Base-by-base conservation (phyloP, 1,140 invertebrate species). In the Nephila pilipes region DNA sequence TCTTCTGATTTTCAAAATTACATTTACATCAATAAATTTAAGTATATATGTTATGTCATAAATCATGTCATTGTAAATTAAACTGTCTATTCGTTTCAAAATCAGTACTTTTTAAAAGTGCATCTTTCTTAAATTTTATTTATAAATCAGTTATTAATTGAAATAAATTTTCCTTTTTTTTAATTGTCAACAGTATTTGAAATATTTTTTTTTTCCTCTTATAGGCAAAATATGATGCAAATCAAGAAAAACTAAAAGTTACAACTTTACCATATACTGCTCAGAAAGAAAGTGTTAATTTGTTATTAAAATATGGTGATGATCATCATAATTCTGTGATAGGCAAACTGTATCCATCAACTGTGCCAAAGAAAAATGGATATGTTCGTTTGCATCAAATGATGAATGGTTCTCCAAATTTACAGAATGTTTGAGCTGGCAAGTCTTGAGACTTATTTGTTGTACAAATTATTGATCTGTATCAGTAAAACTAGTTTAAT, bases 181-280 rank as follows among this genome's bases (percentile, higher is more conserved):
- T 10, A 46, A 10, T 46, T 4, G 8, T 46, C 20, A 2, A 18
- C 4, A 60, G 58, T 20, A 60, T 60, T 60, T 22, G 16, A n/a
- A 25, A n/a, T 75, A 25, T 29, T 79, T 80, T 87, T 93, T 29
- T 93, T 94, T 94, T 94, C 63, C 90, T 81, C 94, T 96, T 96
- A 93, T 95, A 97, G 97, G 97, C 97, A 1, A 97, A 97, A 95
- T 97, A 97, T 95, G 97, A 97, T 95, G 97, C 97, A 32, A 96
- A 96, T 94, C 94, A 96, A 88, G 95, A 94, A 5, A 96, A 96
- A 90, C 96, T 96, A 83, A 96, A 96, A 93, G 95, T 95, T 81
- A 95, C 96, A 38, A 32, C 96, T 20, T 94, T 97, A 83, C 97
- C 97, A 95, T 85, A 95, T 93, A 29, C 22, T 85, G 54, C 46